Evolutionary conservation across 2,797 vertebrate species (phyloP).

Genomic region (Fistularia commersonii): DNA sequence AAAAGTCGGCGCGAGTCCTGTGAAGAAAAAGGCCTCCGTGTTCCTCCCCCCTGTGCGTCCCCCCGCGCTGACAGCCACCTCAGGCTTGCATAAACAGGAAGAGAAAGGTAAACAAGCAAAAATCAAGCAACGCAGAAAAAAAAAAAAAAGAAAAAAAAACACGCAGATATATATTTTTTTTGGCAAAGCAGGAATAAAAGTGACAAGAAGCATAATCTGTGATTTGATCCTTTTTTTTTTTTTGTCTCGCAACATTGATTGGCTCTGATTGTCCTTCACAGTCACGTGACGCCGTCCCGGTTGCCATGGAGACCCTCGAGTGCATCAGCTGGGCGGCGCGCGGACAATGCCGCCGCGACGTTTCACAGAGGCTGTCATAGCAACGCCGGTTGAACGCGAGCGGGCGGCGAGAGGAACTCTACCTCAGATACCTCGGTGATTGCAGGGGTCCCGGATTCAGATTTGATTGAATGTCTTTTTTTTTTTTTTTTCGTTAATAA

Average conservation of each 20-base stretch:
- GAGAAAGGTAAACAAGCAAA: constrained; percentile 58
- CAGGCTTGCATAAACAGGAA: constrained; percentile 78
- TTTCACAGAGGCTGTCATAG: constrained; percentile 66
- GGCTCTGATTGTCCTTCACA: constrained; percentile 85
- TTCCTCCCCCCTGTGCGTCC: constrained; percentile 68
- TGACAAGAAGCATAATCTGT: constrained; percentile 76
- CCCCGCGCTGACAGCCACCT: constrained; percentile 67
- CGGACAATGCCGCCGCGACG: constrained; percentile 60
- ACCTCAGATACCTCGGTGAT: constrained; percentile 62
- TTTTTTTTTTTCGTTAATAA: constrained; percentile 44
- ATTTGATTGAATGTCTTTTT: constrained; percentile 66
- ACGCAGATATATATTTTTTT: constrained; percentile 53
- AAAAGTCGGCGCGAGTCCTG: constrained; percentile 69
- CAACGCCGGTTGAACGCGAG: constrained; percentile 59
- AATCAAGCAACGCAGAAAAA: constrained; percentile 6
- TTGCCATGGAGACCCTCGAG: constrained; percentile 75
- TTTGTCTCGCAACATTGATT: constrained; percentile 68
- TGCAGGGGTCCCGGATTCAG: constrained; percentile 73
- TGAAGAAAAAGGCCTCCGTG: constrained; percentile 63
- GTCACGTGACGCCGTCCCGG: constrained; percentile 72
- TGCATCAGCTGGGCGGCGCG: constrained; percentile 69
- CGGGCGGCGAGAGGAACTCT: constrained; percentile 52
- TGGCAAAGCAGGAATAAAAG: constrained; percentile 83
- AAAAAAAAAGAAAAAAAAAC: constrained; percentile 32
- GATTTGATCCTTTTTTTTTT: constrained; percentile 67